Percentiles rank a stretch among this genome's conserved stretches.
These are phyloP conservation scores for Synanthedon vespiformis DNA, from an alignment of 2,888 invertebrate genomes.

Conservation along the genomic window DNA sequence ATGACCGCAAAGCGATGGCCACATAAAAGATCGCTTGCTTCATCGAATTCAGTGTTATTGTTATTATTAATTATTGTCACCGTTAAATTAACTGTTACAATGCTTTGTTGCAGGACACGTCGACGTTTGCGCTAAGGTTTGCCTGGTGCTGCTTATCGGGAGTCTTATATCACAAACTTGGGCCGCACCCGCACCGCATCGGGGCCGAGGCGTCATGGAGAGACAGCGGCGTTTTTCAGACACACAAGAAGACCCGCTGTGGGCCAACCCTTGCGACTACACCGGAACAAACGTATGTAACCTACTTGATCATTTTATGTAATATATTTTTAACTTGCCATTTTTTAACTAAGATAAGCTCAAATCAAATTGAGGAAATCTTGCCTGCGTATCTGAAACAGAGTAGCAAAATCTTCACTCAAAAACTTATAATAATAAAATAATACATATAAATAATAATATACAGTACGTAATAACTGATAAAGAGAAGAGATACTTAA, in stretches of 20 bases:
- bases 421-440: no score
- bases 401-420: no score
- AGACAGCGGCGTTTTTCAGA: conserved; percentile 26
- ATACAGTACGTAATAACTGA: no score
- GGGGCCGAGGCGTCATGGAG: conserved; percentile 35
- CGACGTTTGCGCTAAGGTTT: conserved; percentile 62
- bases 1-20: neutral
- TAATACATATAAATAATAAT: no score
- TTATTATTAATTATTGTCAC: neutral
- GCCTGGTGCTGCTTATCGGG: conserved; percentile 51
- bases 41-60: neutral
- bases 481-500: no score
- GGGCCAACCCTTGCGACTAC: conserved; percentile 59
- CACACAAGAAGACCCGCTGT: conserved; percentile 33
- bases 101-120: conserved; percentile 43
- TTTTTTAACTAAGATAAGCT: no score
- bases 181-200: conserved; percentile 39
- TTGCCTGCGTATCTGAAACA: no score
- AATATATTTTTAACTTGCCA: neutral
- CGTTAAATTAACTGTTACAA: neutral
- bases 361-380: no score
- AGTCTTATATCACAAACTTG: conserved; percentile 45
- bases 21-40: neutral
- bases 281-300: conserved; percentile 16
- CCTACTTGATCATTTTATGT: neutral